Percentiles rank a stretch among this genome's conserved stretches.
Conservation (phyloP, 2,797 vertebrate genomes). For the Menidia menidia region DNA sequence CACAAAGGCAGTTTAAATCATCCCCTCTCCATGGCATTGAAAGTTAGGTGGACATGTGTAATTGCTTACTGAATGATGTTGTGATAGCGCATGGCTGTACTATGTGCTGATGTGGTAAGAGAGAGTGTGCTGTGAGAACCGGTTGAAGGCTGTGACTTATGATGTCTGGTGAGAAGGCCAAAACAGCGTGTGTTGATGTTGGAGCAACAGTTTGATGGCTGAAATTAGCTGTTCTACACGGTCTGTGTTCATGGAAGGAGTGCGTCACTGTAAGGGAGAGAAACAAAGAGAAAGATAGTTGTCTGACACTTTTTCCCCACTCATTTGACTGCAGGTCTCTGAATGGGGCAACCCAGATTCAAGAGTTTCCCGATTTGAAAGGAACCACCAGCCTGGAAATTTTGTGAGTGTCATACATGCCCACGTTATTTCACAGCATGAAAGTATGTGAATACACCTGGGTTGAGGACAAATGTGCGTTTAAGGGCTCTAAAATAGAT, state of each 20-base stretch:
- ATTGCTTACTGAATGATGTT: conserved; percentile 77
- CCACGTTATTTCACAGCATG: conserved; percentile 13
- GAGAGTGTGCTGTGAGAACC: conserved; percentile 75
- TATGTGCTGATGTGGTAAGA: conserved; percentile 73
- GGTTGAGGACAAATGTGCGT: conserved; percentile 31
- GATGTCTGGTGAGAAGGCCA: conserved; percentile 74
- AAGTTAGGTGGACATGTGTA: conserved; percentile 75
- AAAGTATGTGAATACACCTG: conserved; percentile 19
- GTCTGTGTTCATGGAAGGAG: conserved; percentile 24
- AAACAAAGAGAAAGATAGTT: conserved; percentile 15
- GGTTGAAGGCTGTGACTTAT: conserved; percentile 80
- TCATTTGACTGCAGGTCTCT: conserved; percentile 85
- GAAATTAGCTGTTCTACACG: conserved; percentile 78
- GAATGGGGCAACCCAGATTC: conserved; percentile 91
- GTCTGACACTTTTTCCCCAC: conserved; percentile 49
- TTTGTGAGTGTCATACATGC: conserved; percentile 85
- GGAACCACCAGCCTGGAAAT: conserved; percentile 95
- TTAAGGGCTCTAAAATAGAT: conserved; percentile 35
- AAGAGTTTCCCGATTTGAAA: conserved; percentile 92
- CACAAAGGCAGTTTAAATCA: conserved; percentile 78
- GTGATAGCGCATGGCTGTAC: conserved; percentile 70
- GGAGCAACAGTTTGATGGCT: conserved; percentile 72
- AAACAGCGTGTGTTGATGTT: conserved; percentile 79
- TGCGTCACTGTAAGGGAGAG: conserved; percentile 24
- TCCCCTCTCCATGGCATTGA: conserved; percentile 61